A percentile compares a stretch with the other conserved stretches of the same genome.
phyloP scores from a whole-genome alignment of 2,113 vertebrate species.

The Zosterops hypoxanthus region DNA sequence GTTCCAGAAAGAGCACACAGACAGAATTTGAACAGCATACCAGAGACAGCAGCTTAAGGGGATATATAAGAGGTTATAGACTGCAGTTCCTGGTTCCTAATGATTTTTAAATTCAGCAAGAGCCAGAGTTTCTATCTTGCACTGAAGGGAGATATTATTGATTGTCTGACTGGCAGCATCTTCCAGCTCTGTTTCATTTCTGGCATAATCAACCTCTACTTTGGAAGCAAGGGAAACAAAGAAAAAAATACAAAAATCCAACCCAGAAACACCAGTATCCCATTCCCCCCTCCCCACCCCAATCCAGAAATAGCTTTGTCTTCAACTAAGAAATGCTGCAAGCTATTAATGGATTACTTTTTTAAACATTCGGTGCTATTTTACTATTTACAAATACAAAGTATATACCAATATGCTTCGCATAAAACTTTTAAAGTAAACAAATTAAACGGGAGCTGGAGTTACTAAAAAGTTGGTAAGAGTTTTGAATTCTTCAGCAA shows the following conservation, averaged over 20 bases:
- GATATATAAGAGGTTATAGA: not conserved
- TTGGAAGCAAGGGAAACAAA: not conserved
- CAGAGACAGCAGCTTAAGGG: not conserved
- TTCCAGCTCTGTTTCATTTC: not conserved
- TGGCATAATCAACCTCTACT: not conserved
- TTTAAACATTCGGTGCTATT: not conserved
- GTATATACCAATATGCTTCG: not conserved
- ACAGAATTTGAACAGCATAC: not conserved
- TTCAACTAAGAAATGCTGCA: not conserved
- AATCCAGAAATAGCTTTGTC: not conserved
- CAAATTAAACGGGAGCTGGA: not conserved
- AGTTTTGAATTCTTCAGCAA: not conserved
- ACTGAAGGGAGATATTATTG: not conserved
- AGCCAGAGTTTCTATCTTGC: not conserved
- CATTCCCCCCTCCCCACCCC: accelerated
- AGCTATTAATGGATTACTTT: not conserved
- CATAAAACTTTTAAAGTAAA: not conserved
- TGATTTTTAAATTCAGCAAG: not conserved
- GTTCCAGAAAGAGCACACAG: not conserved
- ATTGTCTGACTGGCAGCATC: not conserved
- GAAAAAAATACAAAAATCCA: not conserved
- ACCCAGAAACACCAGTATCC: not conserved
- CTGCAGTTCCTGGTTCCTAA: not conserved
- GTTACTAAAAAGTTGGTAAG: not conserved
- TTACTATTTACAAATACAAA: not conserved